Evolutionary conservation across 2,888 invertebrate species (phyloP), one percentile per base, ranked within the genome.

Genomic region (Globia sparganii): DNA sequence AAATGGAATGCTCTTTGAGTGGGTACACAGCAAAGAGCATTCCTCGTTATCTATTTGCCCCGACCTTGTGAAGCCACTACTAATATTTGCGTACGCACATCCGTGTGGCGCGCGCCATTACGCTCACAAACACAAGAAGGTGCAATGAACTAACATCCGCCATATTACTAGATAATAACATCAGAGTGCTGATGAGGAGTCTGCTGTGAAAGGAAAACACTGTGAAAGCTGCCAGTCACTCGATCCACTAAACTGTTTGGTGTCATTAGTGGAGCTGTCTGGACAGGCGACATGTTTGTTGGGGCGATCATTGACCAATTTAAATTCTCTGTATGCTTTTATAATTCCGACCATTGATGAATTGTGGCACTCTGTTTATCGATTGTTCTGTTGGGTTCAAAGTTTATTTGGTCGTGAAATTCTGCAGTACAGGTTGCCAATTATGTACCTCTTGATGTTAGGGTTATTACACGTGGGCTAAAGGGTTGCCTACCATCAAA

Each of bases 1-100:
- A 78, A 88, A 81, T 84, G 86, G 88, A 87, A 87, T 89, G 84
- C 78, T 87, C 78, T 86, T 75, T 68, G 86, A 88, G 89, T 84
- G 72, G 81, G 79, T 81, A 84, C 84, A 80, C 81, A 83, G 81
- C 77, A 72, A 80, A 84, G 83, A 85, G 84, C 87, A 84, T 86
- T 83, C 87, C 83, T 84, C 80, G 82, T 86, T 85, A 87, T 83
- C 85, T 90, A 85, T 91, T 88, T 90, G 91, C 88, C 88, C 87
- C 90, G 93, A 92, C 93, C 94, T 94, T 93, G 93, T 76, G 84
- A 83, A 85, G 88, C 89, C 87, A 87, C 86, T 84, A 82, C 85
- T 90, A 93, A 93, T 95, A 93, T 95, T 95, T 95, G 94, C 94
- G 92, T 91, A 86, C 90, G 91, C 93, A 92, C 91, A 90, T 91